A percentile compares a stretch with the other conserved stretches of the same genome.
Conservation (phyloP, 2,113 vertebrate species). For the Micromys minutus region DNA sequence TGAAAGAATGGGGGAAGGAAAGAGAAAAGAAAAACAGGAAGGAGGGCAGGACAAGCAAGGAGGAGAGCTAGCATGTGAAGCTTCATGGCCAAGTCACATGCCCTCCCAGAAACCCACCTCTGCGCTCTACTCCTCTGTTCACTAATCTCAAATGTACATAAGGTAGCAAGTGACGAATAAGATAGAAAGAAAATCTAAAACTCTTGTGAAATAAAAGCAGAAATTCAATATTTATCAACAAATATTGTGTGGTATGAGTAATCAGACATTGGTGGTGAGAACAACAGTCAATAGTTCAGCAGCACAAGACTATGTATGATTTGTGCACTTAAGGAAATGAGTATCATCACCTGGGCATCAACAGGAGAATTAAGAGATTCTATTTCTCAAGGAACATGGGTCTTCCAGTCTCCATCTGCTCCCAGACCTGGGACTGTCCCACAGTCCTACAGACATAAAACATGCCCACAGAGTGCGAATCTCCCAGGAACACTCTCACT, state of each 20-base stretch:
- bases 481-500: too few relatives aligned
- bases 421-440: too few relatives aligned
- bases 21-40: too few relatives aligned
- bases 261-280: neutral
- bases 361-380: slow-evolving; percentile 11
- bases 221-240: neutral
- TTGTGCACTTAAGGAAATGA: neutral
- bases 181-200: slow-evolving; percentile 5
- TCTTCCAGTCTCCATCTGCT: too few relatives aligned
- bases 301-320: neutral
- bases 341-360: neutral
- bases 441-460: too few relatives aligned
- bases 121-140: neutral
- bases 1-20: too few relatives aligned
- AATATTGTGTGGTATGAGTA: neutral
- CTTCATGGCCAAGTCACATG: neutral
- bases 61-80: neutral
- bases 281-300: neutral
- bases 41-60: neutral
- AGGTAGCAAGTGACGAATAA: neutral
- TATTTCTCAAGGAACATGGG: neutral
- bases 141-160: neutral
- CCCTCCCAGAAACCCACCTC: neutral
- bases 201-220: slow-evolving; percentile 9
- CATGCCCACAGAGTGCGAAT: too few relatives aligned